phyloP scores from a whole-genome alignment of 2,888 invertebrate genomes.

The Limenitis camilla region DNA sequence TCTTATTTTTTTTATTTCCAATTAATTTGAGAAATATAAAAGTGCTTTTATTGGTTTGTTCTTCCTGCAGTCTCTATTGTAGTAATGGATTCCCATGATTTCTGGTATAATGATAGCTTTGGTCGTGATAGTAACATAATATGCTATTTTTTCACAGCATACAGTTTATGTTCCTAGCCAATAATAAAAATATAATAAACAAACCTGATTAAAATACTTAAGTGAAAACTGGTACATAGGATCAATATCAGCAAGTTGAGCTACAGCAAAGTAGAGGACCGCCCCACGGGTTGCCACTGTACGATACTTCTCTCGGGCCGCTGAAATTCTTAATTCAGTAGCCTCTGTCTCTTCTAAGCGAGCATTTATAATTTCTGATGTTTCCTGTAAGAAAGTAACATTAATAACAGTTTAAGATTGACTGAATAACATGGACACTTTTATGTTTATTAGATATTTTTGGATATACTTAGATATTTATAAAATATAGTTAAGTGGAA shows the following conservation, averaged over 20 bases:
- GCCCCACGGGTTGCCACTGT: slow-evolving; percentile 91
- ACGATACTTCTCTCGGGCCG: slow-evolving; percentile 89
- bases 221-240: slow-evolving; percentile 97
- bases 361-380: slow-evolving; percentile 92
- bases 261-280: slow-evolving; percentile 92
- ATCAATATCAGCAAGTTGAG: slow-evolving; percentile 90
- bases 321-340: slow-evolving; percentile 89
- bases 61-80: too few species aligned
- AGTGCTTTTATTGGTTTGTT: too few species aligned
- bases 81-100: too few species aligned
- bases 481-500: not conserved
- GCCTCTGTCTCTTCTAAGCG: slow-evolving; percentile 89
- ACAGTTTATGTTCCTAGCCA: not conserved
- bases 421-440: too few species aligned
- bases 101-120: too few species aligned
- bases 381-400: slow-evolving; percentile 75
- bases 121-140: too few species aligned
- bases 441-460: not conserved
- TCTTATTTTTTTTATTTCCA: too few species aligned
- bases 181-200: not conserved
- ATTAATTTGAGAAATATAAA: too few species aligned
- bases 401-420: too few species aligned
- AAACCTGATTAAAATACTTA: slow-evolving; percentile 83
- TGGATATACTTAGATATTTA: not conserved
- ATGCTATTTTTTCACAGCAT: not conserved